phyloP scores from a whole-genome alignment of 2,888 invertebrate genomes.

The Rhamnusium bicolor region DNA sequence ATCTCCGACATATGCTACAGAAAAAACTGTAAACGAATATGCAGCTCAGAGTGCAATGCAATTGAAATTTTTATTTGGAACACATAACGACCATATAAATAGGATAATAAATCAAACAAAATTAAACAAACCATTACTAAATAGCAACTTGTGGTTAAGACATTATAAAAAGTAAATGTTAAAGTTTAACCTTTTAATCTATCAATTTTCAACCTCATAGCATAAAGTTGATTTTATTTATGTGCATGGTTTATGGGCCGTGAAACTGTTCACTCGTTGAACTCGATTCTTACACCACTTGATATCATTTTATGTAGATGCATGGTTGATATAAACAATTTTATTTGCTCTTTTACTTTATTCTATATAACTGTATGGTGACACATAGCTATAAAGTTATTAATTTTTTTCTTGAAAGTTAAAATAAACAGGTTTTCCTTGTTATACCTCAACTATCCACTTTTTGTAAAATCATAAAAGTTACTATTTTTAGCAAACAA shows the following conservation, averaged over 20 bases:
- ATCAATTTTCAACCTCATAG: slow-evolving; percentile 58
- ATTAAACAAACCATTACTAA: slow-evolving; percentile 57
- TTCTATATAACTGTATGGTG: slow-evolving; percentile 15
- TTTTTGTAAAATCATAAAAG: background rate
- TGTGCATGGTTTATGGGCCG: slow-evolving; percentile 55
- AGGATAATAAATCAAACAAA: slow-evolving; percentile 52
- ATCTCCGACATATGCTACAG: background rate
- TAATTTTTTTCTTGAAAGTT: background rate
- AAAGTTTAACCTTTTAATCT: slow-evolving; percentile 59
- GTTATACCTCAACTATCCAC: background rate
- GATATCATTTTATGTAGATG: slow-evolving; percentile 52
- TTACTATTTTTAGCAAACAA: background rate
- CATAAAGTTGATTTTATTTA: slow-evolving; percentile 55
- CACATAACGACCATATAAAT: slow-evolving; percentile 34
- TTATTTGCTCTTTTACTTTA: slow-evolving; percentile 38
- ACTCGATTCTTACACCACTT: slow-evolving; percentile 52
- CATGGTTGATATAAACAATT: slow-evolving; percentile 43
- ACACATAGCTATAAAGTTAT: slow-evolving; percentile 15
- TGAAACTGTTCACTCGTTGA: slow-evolving; percentile 55
- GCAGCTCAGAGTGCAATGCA: background rate
- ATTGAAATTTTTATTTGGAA: background rate
- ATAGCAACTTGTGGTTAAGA: slow-evolving; percentile 56
- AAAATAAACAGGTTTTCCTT: background rate
- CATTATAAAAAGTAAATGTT: slow-evolving; percentile 57
- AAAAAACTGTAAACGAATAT: background rate